Evolutionary conservation across 37 sponge, comb jelly and placozoan genomes (phyloP).

Genomic region (Tethya wilhelma): DNA sequence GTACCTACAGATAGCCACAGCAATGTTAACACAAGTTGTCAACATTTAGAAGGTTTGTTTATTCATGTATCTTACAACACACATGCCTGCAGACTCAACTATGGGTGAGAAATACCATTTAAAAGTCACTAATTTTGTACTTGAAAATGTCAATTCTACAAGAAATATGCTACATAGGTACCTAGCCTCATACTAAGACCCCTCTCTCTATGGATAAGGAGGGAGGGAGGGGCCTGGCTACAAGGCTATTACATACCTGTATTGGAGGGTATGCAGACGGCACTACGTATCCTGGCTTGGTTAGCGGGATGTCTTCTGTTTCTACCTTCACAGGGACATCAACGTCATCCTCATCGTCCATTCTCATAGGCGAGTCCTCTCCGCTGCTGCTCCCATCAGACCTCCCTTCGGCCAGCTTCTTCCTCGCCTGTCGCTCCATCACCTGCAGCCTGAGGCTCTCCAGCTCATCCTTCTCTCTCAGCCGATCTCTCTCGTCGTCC

Average conservation of each 20-base stretch:
- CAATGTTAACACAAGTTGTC: no score
- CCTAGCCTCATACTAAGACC: no score
- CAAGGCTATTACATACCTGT: conserved; percentile 34
- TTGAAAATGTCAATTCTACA: no score
- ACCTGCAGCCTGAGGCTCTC: conserved; percentile 64
- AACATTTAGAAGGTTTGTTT: no score
- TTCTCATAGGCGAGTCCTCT: conserved; percentile 1
- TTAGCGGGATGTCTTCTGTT: conserved; percentile 58
- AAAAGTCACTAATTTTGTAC: no score
- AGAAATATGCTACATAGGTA: no score
- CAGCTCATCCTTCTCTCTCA: conserved; percentile 87
- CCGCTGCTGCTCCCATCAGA: conserved; percentile 1
- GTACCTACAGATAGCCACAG: conserved; percentile 64
- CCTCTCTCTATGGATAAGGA: no score
- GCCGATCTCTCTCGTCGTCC: conserved; percentile 87
- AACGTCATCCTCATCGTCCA: conserved; percentile 38
- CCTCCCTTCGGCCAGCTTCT: background rate
- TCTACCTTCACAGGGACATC: conserved; percentile 39
- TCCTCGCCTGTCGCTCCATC: conserved; percentile 32
- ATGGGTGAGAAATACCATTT: no score
- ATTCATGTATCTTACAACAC: no score
- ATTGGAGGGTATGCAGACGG: conserved; percentile 40
- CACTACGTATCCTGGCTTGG: conserved; percentile 44
- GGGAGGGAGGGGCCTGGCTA: background rate
- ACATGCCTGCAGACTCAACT: no score